Conservation (phyloP, 2,888 invertebrate species). For the Drosophila macrospina region DNA sequence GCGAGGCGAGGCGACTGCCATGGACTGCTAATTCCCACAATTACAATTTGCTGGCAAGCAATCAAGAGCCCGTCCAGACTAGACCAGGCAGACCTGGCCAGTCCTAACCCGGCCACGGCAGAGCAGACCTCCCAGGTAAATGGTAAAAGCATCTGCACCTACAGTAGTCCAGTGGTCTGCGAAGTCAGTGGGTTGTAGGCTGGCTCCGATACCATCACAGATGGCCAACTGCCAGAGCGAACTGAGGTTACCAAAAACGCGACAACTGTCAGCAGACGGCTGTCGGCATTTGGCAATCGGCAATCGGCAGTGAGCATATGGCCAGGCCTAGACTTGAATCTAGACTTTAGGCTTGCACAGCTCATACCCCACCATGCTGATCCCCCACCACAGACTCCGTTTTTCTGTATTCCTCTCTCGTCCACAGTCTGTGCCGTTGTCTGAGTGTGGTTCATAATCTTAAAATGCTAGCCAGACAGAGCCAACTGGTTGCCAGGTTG, state of each 20-base stretch:
- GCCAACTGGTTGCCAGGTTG: slow-evolving; percentile 43
- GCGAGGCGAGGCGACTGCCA: slow-evolving; percentile 34
- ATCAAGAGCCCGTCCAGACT: slow-evolving; percentile 64
- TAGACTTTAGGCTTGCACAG: slow-evolving; percentile 36
- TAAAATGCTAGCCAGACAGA: slow-evolving; percentile 68
- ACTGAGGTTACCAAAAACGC: slow-evolving; percentile 51
- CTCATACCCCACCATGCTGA: neutral
- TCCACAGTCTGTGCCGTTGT: slow-evolving; percentile 29
- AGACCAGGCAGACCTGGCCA: slow-evolving; percentile 6
- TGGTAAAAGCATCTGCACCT: slow-evolving; percentile 41
- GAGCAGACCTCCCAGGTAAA: slow-evolving; percentile 52
- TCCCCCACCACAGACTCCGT: neutral
- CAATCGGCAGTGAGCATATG: slow-evolving; percentile 43
- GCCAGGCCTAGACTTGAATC: slow-evolving; percentile 52
- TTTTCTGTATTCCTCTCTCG: slow-evolving; percentile 3
- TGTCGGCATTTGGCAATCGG: slow-evolving; percentile 6
- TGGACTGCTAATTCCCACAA: slow-evolving; percentile 78
- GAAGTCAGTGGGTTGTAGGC: neutral
- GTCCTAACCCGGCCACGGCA: neutral
- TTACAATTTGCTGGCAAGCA: slow-evolving; percentile 80
- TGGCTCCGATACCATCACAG: slow-evolving; percentile 40
- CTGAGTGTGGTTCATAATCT: slow-evolving; percentile 78
- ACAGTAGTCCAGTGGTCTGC: slow-evolving; percentile 20
- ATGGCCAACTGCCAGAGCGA: slow-evolving; percentile 52
- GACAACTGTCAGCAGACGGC: slow-evolving; percentile 49